Evolutionary conservation across 2,113 vertebrate genomes (phyloP).

Genomic region (Oenanthe oenanthe): DNA sequence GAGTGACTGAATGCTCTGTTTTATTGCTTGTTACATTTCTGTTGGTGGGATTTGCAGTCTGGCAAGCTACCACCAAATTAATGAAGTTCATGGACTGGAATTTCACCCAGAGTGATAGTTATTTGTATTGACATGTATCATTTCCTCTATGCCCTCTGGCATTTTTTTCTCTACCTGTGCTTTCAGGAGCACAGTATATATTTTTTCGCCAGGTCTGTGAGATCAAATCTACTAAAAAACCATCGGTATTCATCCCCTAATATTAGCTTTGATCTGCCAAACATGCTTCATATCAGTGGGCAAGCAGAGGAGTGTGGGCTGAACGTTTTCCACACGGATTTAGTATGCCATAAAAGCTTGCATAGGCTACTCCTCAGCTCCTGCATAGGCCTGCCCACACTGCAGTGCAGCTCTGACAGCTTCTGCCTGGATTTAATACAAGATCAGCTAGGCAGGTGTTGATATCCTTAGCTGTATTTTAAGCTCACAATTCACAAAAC

Average conservation of each 20-base stretch:
- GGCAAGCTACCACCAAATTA: conserved; percentile 44
- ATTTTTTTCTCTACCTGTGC: background rate
- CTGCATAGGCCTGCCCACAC: conserved; percentile 45
- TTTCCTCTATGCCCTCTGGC: conserved; percentile 13
- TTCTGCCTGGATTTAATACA: conserved; percentile 4
- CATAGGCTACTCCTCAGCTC: background rate
- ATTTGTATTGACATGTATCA: conserved; percentile 56
- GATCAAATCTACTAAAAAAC: background rate
- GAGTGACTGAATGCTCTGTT: background rate
- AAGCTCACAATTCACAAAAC: background rate
- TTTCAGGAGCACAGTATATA: conserved; percentile 16
- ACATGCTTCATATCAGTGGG: conserved; percentile 7
- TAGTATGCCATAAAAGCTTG: background rate
- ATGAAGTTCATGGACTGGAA: conserved; percentile 38
- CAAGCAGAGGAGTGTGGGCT: conserved; percentile 15
- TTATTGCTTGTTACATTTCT: background rate
- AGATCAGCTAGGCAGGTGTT: conserved; percentile 33
- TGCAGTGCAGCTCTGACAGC: background rate
- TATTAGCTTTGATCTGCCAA: conserved; percentile 52
- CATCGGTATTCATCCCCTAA: background rate
- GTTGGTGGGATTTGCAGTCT: conserved; percentile 20
- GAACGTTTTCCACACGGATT: conserved; percentile 26
- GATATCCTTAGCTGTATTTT: background rate
- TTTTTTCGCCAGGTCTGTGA: conserved; percentile 7
- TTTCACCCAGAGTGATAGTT: conserved; percentile 36